These are phyloP conservation scores for Reinhardtius hippoglossoides DNA, from an alignment of 2,113 vertebrate genomes.

Conservation along the genomic window DNA sequence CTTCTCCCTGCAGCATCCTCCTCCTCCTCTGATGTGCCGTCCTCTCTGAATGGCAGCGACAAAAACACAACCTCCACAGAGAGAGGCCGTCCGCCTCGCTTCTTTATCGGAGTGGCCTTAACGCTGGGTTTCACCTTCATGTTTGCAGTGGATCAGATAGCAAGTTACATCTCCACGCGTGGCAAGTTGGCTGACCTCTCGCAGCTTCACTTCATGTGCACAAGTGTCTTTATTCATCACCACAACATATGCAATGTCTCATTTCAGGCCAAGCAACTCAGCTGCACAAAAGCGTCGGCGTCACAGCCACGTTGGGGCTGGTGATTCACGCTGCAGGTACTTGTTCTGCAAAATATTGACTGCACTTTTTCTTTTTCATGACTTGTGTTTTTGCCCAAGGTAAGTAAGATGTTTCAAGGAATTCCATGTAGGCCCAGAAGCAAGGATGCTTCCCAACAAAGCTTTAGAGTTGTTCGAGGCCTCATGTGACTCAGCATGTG, in stretches of 20 bases:
- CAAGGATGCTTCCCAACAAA: constrained; percentile 16
- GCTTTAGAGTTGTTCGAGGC: not conserved
- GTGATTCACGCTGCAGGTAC: constrained; percentile 87
- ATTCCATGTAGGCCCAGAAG: not conserved
- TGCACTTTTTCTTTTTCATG: not conserved
- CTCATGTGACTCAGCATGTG: constrained; percentile 63
- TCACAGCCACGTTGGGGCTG: constrained; percentile 84
- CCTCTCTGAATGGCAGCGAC: constrained; percentile 45
- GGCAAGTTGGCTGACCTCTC: constrained; percentile 64
- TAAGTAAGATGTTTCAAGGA: not conserved
- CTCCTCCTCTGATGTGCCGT: constrained; percentile 42
- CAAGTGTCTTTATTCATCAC: not conserved
- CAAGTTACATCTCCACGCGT: constrained; percentile 72
- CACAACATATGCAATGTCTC: constrained; percentile 14
- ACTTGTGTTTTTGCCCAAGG: constrained; percentile 18
- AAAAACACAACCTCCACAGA: constrained; percentile 13
- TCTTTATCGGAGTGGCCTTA: constrained; percentile 81
- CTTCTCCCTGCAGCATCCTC: constrained; percentile 59
- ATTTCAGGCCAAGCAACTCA: constrained; percentile 67
- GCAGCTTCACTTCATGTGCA: not conserved
- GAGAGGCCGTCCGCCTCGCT: constrained; percentile 59
- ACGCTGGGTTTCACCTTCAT: constrained; percentile 85
- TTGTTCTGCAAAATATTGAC: not conserved
- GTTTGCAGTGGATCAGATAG: constrained; percentile 85
- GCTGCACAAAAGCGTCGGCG: constrained; percentile 64